These are phyloP conservation scores for Ptychoptera contaminata DNA, from an alignment of 2,888 invertebrate species.

Conservation along the genomic window DNA sequence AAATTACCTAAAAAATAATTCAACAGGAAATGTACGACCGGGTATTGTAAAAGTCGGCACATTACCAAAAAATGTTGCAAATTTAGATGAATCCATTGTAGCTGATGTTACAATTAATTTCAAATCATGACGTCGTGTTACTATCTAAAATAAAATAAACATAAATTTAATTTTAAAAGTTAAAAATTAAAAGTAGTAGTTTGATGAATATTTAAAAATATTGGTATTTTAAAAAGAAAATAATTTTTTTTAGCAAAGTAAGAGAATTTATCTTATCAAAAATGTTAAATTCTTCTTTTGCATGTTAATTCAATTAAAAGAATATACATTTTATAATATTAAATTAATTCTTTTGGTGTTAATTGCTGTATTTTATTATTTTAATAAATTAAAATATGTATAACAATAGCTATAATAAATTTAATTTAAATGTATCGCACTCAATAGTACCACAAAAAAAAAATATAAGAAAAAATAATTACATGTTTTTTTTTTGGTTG, in stretches of 20 bases:
- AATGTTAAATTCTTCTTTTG: background rate
- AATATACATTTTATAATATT: too few relatives aligned
- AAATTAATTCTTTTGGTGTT: too few relatives aligned
- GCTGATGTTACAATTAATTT: constrained; percentile 98
- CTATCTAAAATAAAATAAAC: constrained; percentile 43
- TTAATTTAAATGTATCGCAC: too few relatives aligned
- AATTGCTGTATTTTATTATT: too few relatives aligned
- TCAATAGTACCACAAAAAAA: too few relatives aligned
- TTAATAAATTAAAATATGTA: too few relatives aligned
- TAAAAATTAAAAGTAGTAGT: background rate
- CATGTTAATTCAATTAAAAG: background rate
- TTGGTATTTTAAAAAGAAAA: background rate
- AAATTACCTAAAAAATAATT: constrained; percentile 35
- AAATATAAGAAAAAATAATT: too few relatives aligned
- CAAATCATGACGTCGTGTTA: constrained; percentile 75
- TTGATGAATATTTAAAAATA: too few relatives aligned
- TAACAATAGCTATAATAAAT: too few relatives aligned
- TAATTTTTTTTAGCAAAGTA: background rate
- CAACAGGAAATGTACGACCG: constrained; percentile 96
- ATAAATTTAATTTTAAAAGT: background rate
- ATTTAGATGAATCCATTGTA: constrained; percentile 97
- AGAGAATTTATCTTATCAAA: background rate
- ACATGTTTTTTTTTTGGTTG: too few relatives aligned
- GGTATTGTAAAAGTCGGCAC: constrained; percentile 95
- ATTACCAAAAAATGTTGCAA: constrained; percentile 97